phyloP scores from a whole-genome alignment of 2,113 vertebrate species.

The Amia ocellicauda region DNA sequence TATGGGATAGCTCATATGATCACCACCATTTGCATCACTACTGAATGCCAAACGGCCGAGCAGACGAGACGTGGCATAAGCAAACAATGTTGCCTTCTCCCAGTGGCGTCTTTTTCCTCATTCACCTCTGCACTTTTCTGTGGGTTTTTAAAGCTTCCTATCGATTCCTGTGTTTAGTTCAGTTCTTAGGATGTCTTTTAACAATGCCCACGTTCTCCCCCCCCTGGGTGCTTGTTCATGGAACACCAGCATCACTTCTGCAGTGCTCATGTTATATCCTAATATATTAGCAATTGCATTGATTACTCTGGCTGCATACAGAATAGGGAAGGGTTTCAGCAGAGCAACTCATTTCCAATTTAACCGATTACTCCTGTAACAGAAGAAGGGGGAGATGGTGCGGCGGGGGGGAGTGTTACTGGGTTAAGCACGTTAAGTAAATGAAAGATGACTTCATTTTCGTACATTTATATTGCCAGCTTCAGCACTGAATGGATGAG shows the following conservation, averaged over 20 bases:
- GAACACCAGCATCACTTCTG: neutral
- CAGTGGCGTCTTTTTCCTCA: too few relatives aligned
- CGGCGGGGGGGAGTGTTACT: constrained; percentile 9
- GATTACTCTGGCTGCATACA: constrained; percentile 32
- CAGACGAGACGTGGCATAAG: too few relatives aligned
- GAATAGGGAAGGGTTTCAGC: constrained; percentile 31
- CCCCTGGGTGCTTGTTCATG: constrained; percentile 30
- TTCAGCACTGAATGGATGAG: constrained; percentile 17
- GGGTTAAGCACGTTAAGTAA: constrained; percentile 28
- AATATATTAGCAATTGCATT: constrained; percentile 40
- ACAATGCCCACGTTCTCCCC: constrained; percentile 31
- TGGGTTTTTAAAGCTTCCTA: constrained; percentile 30
- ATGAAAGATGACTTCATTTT: constrained; percentile 23
- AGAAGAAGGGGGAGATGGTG: too few relatives aligned
- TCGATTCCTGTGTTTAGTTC: constrained; percentile 41
- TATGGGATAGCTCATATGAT: too few relatives aligned
- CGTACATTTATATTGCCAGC: constrained; percentile 9
- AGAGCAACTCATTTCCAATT: constrained; percentile 34
- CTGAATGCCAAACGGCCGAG: constrained; percentile 12
- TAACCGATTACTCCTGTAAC: constrained; percentile 31
- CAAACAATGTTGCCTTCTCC: too few relatives aligned
- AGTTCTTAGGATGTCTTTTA: constrained; percentile 45
- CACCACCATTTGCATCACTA: constrained; percentile 1
- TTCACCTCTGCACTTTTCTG: too few relatives aligned
- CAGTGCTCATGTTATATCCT: constrained; percentile 32